Evolutionary conservation across 2,797 vertebrate genomes (phyloP).

Genomic region (Aythya fuligula): DNA sequence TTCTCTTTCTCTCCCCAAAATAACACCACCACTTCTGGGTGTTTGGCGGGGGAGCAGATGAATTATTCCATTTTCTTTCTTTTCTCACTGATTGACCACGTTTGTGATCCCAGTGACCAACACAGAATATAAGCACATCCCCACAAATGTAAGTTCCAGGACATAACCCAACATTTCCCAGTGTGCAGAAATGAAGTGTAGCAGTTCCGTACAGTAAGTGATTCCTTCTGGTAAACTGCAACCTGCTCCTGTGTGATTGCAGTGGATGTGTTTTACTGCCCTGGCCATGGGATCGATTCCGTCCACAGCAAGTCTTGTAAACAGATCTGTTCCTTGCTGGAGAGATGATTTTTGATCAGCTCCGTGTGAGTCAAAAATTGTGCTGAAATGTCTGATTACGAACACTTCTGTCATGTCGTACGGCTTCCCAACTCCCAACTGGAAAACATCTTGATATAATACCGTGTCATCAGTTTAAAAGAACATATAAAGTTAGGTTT

Average conservation of each 20-base stretch:
- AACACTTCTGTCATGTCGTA: neutral
- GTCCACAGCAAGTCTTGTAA: neutral
- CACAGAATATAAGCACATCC: neutral
- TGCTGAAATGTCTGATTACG: conserved; percentile 16
- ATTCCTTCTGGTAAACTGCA: conserved; percentile 1
- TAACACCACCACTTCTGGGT: neutral
- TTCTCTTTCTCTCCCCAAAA: neutral
- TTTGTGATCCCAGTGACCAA: neutral
- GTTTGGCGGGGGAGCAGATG: neutral
- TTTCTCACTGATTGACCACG: neutral
- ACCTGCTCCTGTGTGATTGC: neutral
- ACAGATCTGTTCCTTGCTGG: neutral
- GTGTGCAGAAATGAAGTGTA: neutral
- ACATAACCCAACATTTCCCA: neutral
- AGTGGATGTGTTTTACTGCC: neutral
- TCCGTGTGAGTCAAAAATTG: neutral
- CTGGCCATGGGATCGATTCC: neutral
- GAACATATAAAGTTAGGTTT: conserved; percentile 4
- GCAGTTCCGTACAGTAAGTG: neutral
- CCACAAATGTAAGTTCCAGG: neutral
- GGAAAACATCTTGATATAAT: neutral
- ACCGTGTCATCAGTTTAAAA: conserved; percentile 19
- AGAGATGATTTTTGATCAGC: neutral
- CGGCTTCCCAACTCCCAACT: conserved; percentile 14
- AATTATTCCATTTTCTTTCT: neutral